A percentile compares a stretch with the other conserved stretches of the same genome.
These are phyloP conservation scores for Sesamia nonagrioides DNA, from an alignment of 1,140 invertebrate species.

Conservation along the genomic window DNA sequence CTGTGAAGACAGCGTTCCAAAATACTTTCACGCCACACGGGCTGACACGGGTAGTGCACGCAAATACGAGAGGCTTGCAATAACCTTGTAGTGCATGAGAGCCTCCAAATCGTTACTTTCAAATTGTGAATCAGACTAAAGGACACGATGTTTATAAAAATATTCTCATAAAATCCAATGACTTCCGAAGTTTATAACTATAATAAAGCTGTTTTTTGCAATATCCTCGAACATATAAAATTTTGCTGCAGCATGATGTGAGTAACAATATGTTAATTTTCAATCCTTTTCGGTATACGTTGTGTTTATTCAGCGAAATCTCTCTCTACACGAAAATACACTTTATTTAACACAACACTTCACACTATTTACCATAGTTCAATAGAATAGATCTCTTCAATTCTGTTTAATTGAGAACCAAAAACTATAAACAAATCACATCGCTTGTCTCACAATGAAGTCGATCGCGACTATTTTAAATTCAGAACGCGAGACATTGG, in stretches of 20 bases:
- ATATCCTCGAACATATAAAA: conserved; percentile 10
- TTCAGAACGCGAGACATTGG: conserved; percentile 67
- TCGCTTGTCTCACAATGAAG: conserved; percentile 64
- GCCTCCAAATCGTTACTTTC: conserved; percentile 65
- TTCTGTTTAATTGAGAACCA: conserved; percentile 57
- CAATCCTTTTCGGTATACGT: conserved; percentile 26
- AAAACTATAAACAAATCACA: conserved; percentile 67
- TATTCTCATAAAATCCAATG: conserved; percentile 1
- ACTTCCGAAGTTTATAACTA: background rate
- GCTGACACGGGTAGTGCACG: conserved; percentile 71
- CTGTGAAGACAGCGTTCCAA: conserved; percentile 76
- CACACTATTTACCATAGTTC: conserved; percentile 63
- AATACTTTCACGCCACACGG: conserved; percentile 79
- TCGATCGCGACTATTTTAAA: conserved; percentile 76
- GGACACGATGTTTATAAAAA: conserved; percentile 42
- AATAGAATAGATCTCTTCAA: conserved; percentile 58
- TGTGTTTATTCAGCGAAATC: conserved; percentile 64
- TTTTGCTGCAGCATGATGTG: conserved; percentile 47
- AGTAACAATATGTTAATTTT: background rate
- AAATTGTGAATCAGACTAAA: conserved; percentile 47
- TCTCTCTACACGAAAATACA: conserved; percentile 63
- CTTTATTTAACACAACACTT: conserved; percentile 63
- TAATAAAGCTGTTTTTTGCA: background rate
- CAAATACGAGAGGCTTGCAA: conserved; percentile 70
- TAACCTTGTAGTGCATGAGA: conserved; percentile 68